Base-by-base conservation (phyloP, 2,888 invertebrate species). In the Lathronympha strigana region DNA sequence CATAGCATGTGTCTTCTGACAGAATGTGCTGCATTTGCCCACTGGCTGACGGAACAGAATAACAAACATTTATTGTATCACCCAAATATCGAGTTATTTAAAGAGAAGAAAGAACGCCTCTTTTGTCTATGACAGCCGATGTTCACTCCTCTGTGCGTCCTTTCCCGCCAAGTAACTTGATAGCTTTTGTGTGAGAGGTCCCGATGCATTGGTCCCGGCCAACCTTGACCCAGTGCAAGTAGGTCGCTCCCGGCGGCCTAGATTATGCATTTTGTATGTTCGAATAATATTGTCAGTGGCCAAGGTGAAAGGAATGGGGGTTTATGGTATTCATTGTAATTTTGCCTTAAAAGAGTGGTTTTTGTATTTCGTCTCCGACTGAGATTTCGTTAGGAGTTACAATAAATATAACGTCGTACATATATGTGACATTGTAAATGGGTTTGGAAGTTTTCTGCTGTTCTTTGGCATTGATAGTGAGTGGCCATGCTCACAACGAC, bases 231-330 rank as follows among this genome's bases (percentile, higher is more conserved):
- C 23, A 38, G 8, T 63, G 57, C 63, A 51, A 58, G 43, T 63
- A 45, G 63, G 63, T 57, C 63, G 57, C 31, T 45, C 57, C 53
- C 53, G 28, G 45, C 57, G 57, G 57, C 57, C 63, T 25, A 33
- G 23, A 45, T 57, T 55, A 57, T 63, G 63, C 63, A 63, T 58
- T 63, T 63, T 58, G 57, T 50, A 63, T 40, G 63, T 55, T 36
- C 55, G 40, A 63, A 43, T 25, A 47, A 53, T 23, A 23, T 63
- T 49, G 55, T 49, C 47, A 19, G 31, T 50, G 25, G 13, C 9
- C 38, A 50, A 33, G 40, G 31, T 63, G 38, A 36, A 4, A 21
- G 49, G n/a, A 57, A 63, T 17, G 31, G 15, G 21, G 15, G 11
- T 57, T 57, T 40, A 54, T 47, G 49, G 31, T 36, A 21, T 6